Conservation (phyloP, 2,113 vertebrate species). For the Xerus inauris region DNA sequence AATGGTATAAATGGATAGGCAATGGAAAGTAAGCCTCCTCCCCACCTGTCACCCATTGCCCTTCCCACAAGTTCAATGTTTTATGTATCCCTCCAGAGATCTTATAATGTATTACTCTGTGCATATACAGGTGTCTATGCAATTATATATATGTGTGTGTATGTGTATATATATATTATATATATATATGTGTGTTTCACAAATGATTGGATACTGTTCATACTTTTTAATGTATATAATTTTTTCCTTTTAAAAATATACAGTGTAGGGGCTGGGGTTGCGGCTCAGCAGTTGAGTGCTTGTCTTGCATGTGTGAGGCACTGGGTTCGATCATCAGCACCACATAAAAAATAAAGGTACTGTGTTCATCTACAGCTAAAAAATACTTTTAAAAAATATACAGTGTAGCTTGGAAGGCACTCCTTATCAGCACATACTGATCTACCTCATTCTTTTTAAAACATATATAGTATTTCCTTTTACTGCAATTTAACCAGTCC, state of each 20-base stretch:
- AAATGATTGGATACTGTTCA: background rate
- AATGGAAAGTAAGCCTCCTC: constrained; percentile 12
- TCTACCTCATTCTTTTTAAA: constrained; percentile 4
- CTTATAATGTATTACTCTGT: background rate
- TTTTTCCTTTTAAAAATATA: constrained; percentile 26
- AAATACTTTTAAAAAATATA: too few relatives aligned
- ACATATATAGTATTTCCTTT: background rate
- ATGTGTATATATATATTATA: background rate
- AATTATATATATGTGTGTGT: background rate
- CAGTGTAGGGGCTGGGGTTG: too few relatives aligned
- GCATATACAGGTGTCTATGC: background rate
- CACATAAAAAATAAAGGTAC: too few relatives aligned
- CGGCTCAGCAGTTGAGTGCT: too few relatives aligned
- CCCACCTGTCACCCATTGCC: background rate
- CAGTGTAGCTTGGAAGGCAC: background rate
- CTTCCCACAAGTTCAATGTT: background rate
- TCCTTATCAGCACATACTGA: background rate
- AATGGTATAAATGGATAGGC: background rate
- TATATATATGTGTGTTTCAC: background rate
- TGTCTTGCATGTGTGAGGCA: too few relatives aligned
- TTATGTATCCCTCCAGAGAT: background rate
- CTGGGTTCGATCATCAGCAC: too few relatives aligned
- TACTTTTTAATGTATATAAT: constrained; percentile 6
- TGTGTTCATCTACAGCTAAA: too few relatives aligned
- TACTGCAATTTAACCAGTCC: background rate